Conservation (phyloP, 2,113 vertebrate species). For the Esox niger region DNA sequence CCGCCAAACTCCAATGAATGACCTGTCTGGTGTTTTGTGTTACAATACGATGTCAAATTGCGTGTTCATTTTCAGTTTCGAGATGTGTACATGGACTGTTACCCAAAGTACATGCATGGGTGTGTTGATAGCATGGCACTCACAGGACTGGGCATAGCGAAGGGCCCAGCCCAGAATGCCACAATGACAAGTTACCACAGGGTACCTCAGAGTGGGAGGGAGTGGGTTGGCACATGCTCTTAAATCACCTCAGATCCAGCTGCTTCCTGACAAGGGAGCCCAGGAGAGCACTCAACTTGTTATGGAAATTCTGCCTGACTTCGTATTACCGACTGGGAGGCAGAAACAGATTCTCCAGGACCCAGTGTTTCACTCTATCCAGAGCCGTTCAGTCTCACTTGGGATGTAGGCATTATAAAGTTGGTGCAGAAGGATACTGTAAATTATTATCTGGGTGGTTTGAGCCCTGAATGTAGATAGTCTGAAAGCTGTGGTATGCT, state of each 20-base stretch:
- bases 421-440: too few relatives aligned
- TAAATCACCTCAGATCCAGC: constrained; percentile 27
- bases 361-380: neutral
- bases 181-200: constrained; percentile 23
- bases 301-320: constrained; percentile 25
- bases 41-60: too few relatives aligned
- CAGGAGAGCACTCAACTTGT: constrained; percentile 12
- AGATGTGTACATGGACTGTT: too few relatives aligned
- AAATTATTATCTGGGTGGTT: too few relatives aligned
- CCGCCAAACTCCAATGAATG: too few relatives aligned
- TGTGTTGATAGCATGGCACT: constrained; percentile 45
- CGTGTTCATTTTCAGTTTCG: too few relatives aligned
- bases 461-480: constrained; percentile 52
- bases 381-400: constrained; percentile 44
- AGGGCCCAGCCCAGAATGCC: constrained; percentile 17
- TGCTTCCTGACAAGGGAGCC: constrained; percentile 34
- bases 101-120: neutral
- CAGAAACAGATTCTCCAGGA: neutral
- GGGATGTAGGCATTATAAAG: too few relatives aligned
- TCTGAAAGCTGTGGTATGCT: too few relatives aligned
- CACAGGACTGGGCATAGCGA: constrained; percentile 24
- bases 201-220: neutral
- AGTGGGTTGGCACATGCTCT: neutral
- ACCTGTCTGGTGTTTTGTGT: too few relatives aligned
- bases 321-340: neutral